Base-by-base conservation (phyloP, 1,140 invertebrate species). In the Diprion similis region DNA sequence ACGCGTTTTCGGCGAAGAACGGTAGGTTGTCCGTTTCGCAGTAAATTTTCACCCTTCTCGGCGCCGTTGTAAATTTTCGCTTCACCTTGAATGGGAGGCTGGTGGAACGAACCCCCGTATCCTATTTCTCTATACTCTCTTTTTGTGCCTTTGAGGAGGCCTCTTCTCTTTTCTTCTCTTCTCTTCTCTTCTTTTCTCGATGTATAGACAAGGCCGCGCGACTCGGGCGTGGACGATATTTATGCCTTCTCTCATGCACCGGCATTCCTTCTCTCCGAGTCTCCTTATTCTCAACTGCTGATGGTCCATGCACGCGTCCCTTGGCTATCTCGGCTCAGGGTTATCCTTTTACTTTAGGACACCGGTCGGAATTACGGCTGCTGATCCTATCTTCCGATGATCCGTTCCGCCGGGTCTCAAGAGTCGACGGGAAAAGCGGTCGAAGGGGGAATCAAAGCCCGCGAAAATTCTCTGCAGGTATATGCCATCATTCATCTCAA, bases 41-140 rank as follows among this genome's bases (percentile, higher is more conserved):
- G 81, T 84, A 84, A 84, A 84, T 83, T 83, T 83, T 83, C 82
- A 82, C 83, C 82, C 82, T 83, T 82, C 76, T 79, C 77, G 73
- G 72, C 59, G 72, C 68, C 68, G 74, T 75, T 79, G 81, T 83
- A 84, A 84, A 83, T 83, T 83, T 59, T 76, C 78, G 75, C 79
- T 78, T 81, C 77, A 78, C 69, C 79, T 79, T 82, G 24, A 37
- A 37, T 37, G 24, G 24, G 24, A 37, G 24, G 24, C 24, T 81
- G 81, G 81, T 82, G 83, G 75, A 73, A 15, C 1, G 75, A 73
- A 15, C 1, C 17, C 59, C 59, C 24, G 24, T 37, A 37, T 37
- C 24, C 24, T 37, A 37, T 70, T 18, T 70, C 69, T 47, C 46
- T 65, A 46, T 59, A 37, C 24, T 37, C 13, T 46, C 11, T 10